phyloP scores from a whole-genome alignment of 2,113 vertebrate genomes.

The Alethe diademata region DNA sequence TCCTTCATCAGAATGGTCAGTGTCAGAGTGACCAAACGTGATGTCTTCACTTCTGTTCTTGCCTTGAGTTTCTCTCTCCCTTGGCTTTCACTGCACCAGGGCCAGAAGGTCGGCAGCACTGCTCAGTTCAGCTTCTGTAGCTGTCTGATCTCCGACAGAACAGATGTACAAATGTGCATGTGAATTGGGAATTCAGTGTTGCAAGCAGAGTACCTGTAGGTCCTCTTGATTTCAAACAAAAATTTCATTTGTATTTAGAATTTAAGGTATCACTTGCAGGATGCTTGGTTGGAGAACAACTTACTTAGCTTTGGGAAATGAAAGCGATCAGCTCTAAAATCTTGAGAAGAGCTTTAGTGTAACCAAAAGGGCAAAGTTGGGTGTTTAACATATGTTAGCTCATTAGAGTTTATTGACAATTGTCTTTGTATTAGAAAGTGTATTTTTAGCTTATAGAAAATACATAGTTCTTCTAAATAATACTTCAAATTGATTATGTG shows the following conservation, averaged over 20 bases:
- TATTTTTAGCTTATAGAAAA: neutral
- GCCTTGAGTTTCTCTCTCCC: neutral
- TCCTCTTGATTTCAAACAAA: neutral
- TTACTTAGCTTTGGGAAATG: neutral
- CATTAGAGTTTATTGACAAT: neutral
- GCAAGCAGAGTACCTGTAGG: neutral
- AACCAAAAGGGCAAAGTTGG: neutral
- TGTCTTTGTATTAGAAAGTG: neutral
- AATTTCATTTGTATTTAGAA: neutral
- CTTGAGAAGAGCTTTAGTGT: neutral
- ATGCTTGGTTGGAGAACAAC: neutral
- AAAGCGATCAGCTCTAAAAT: neutral
- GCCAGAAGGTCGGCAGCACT: too few species aligned
- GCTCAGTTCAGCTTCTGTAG: neutral
- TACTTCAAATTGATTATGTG: neutral
- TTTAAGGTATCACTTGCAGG: neutral
- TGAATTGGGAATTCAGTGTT: neutral
- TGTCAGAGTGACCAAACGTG: too few species aligned
- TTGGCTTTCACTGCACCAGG: neutral
- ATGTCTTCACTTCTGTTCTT: neutral
- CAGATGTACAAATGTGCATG: rapidly evolving
- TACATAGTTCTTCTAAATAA: neutral
- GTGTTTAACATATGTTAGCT: neutral
- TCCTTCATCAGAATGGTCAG: neutral
- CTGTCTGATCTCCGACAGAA: neutral